Evolutionary conservation across 2,888 invertebrate genomes (phyloP).

Genomic region (Agriotes lineatus): DNA sequence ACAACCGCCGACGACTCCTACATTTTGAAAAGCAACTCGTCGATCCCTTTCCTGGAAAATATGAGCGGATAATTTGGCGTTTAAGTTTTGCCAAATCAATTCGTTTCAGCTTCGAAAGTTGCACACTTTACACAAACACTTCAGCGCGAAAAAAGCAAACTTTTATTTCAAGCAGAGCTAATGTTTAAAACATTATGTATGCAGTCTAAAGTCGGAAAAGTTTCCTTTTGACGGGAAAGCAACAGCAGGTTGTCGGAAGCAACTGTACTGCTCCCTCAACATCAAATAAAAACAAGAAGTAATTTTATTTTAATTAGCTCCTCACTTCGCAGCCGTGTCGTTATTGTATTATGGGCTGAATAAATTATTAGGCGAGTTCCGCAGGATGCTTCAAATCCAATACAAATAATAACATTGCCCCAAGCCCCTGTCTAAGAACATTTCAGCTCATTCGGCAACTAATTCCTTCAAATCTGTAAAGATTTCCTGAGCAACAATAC

Average conservation of each 20-base stretch:
- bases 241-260: slow-evolving; percentile 43
- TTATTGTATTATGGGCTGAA: slow-evolving; percentile 29
- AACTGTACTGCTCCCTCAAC: slow-evolving; percentile 34
- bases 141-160: slow-evolving; percentile 36
- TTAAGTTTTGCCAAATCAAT: slow-evolving; percentile 27
- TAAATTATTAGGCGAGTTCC: slow-evolving; percentile 24
- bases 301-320: slow-evolving; percentile 38
- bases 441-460: slow-evolving; percentile 18
- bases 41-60: neutral
- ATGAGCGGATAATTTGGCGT: slow-evolving; percentile 18
- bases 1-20: neutral
- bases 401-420: slow-evolving; percentile 12
- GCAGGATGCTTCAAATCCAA: slow-evolving; percentile 1
- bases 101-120: slow-evolving; percentile 22
- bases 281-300: slow-evolving; percentile 36
- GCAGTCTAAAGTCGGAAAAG: slow-evolving; percentile 44
- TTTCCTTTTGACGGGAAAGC: slow-evolving; percentile 44
- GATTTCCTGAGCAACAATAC: slow-evolving; percentile 25
- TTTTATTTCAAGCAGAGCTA: slow-evolving; percentile 42
- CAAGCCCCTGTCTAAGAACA: neutral
- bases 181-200: slow-evolving; percentile 46
- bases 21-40: neutral
- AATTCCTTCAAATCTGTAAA: slow-evolving; percentile 3
- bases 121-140: slow-evolving; percentile 33
- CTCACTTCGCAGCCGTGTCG: slow-evolving; percentile 12